phyloP scores from a whole-genome alignment of 2,888 invertebrate genomes.

The Machimus atricapillus region DNA sequence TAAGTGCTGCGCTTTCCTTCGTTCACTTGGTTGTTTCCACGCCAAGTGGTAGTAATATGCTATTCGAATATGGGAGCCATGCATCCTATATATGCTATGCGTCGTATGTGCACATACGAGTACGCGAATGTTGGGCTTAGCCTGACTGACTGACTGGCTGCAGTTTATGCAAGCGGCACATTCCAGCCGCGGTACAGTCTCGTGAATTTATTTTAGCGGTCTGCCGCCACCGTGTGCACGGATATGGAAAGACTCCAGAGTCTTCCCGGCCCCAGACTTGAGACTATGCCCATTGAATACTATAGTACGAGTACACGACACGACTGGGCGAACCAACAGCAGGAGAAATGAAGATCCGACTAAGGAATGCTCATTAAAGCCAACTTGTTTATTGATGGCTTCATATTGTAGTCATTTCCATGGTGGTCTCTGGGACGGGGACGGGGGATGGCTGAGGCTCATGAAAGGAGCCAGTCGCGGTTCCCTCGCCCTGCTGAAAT shows the following conservation, averaged over 20 bases:
- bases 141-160: background rate
- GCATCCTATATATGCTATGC: background rate
- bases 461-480: background rate
- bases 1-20: background rate
- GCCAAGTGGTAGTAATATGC: background rate
- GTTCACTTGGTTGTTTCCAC: background rate
- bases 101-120: background rate
- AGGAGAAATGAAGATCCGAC: slow-evolving; percentile 24
- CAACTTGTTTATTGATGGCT: slow-evolving; percentile 27
- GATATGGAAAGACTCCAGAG: background rate
- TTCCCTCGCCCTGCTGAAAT: background rate
- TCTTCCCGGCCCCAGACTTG: background rate
- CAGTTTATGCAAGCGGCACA: background rate
- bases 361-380: slow-evolving; percentile 29
- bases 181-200: background rate
- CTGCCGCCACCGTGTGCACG: background rate
- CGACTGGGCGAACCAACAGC: background rate
- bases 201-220: slow-evolving; percentile 7
- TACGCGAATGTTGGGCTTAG: background rate
- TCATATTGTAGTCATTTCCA: slow-evolving; percentile 6
- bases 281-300: background rate
- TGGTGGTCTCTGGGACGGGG: slow-evolving; percentile 12
- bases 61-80: background rate
- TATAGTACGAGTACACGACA: too few relatives aligned
- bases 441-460: background rate